Evolutionary conservation across 2,797 vertebrate species (phyloP), one percentile per base, ranked within the genome.

Genomic region (Cynopterus sphinx): DNA sequence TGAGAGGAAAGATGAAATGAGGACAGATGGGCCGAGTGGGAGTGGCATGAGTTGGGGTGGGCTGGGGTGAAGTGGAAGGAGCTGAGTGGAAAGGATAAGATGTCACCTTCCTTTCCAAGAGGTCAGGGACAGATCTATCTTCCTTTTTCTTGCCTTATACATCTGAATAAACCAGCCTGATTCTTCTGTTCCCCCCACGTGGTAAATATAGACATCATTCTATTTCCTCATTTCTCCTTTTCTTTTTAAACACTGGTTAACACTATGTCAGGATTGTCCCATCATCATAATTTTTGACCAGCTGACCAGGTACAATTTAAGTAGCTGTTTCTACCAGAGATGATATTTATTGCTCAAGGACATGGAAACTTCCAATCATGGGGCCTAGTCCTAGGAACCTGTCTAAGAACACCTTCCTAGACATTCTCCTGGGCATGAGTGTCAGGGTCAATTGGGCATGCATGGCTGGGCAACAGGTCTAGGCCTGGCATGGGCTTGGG

Each of bases 21-120:
- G 59, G 59, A n/a, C 3, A 21, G 19, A 21, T 3, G 16, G 3
- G 63, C 41, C 2, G 16, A 10, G 26, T 21, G 49, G 59, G 2
- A 3, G 22, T 21, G 13, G 28, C 9, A 2, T 3, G 31, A 36
- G 24, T 13, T 8, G 7, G 28, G 5, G 6, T 15, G 7, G 10
- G 9, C 39, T 73, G 28, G 9, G 41, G 41, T 22, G 39, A 36
- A 22, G 17, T 24, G 73, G 28, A 6, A 1, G 19, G 22, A 6
- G 31, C 65, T 51, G 41, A 7, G 65, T 43, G 13, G 61, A 24
- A 79, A 83, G 26, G 26, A 75, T 0, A 22, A 19, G 46, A 26
- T 41, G 22, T 28, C 19, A 1, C 41, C 46, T 83, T 36, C 57
- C 26, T 92, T 4, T 31, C 15, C n/a, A 12, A 43, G 79, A 46